Percentiles rank a stretch among this genome's conserved stretches.
These are phyloP conservation scores for Horisme vitalbata DNA, from an alignment of 2,888 invertebrate species.

Conservation along the genomic window DNA sequence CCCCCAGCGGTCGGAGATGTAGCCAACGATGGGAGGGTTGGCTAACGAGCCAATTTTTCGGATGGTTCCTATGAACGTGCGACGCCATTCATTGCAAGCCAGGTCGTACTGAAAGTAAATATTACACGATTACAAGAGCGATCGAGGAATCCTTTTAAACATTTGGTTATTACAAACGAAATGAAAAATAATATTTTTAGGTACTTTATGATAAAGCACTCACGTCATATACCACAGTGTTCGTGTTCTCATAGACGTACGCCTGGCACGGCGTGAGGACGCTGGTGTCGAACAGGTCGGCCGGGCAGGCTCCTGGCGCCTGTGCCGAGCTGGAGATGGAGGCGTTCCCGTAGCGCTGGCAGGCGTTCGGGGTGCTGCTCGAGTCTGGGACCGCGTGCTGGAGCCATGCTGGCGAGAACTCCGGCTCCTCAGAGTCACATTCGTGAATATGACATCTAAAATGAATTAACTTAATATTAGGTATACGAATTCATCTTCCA, in stretches of 20 bases:
- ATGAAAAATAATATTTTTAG: too few relatives aligned
- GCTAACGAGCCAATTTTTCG: conserved; percentile 87
- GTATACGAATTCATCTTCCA: too few relatives aligned
- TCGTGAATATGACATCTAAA: conserved; percentile 34
- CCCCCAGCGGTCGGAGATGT: conserved; percentile 88
- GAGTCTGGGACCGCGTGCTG: conserved; percentile 24
- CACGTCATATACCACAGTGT: conserved; percentile 66
- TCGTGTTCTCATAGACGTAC: conserved; percentile 55
- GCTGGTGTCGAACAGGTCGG: conserved; percentile 48
- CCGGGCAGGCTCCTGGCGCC: conserved; percentile 46
- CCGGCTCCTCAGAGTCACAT: conserved; percentile 33
- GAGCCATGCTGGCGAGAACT: conserved; percentile 8
- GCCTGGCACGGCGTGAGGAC: conserved; percentile 44
- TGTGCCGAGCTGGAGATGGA: too few relatives aligned
- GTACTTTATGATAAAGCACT: too few relatives aligned
- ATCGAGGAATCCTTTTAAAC: too few relatives aligned
- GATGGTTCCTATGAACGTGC: conserved; percentile 88
- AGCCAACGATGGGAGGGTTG: conserved; percentile 86
- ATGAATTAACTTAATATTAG: not conserved
- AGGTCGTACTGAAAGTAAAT: conserved; percentile 76
- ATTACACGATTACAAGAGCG: not conserved
- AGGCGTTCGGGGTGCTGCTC: conserved; percentile 60
- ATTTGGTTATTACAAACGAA: too few relatives aligned
- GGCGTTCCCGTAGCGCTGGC: conserved; percentile 59
- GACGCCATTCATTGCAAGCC: conserved; percentile 87